Evolutionary conservation across 2,888 invertebrate species (phyloP).

Genomic region (Watsonalla binaria): DNA sequence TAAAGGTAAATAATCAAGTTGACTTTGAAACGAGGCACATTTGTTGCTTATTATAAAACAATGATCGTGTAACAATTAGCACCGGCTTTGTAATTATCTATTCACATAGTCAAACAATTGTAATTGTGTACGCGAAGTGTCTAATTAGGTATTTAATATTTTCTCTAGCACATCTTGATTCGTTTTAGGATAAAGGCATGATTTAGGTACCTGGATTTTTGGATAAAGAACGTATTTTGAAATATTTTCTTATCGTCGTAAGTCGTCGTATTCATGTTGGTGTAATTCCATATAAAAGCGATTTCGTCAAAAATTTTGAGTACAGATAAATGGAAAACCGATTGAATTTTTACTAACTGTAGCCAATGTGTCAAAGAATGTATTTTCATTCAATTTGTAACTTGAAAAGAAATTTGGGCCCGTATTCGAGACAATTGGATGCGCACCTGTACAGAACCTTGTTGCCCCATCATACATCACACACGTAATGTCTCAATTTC

Average conservation of each 20-base stretch:
- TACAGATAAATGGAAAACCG: too few relatives aligned
- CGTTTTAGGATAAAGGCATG: not conserved
- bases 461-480: constrained; percentile 1
- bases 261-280: too few relatives aligned
- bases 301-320: too few relatives aligned
- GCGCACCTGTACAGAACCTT: constrained; percentile 5
- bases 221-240: not conserved
- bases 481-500: not conserved
- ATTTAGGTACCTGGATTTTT: not conserved
- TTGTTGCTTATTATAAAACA: constrained; percentile 36
- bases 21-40: constrained; percentile 25
- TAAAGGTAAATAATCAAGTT: constrained; percentile 44
- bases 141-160: not conserved
- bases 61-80: constrained; percentile 36
- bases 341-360: too few relatives aligned
- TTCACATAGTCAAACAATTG: constrained; percentile 30
- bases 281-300: too few relatives aligned
- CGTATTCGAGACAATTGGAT: constrained; percentile 7
- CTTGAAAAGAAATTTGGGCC: not conserved
- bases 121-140: constrained; percentile 21
- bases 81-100: constrained; percentile 21
- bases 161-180: not conserved
- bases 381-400: not conserved
- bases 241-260: too few relatives aligned
- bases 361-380: not conserved